phyloP scores from a whole-genome alignment of 2,888 invertebrate species.

The Zygothrica quintamaculata region DNA sequence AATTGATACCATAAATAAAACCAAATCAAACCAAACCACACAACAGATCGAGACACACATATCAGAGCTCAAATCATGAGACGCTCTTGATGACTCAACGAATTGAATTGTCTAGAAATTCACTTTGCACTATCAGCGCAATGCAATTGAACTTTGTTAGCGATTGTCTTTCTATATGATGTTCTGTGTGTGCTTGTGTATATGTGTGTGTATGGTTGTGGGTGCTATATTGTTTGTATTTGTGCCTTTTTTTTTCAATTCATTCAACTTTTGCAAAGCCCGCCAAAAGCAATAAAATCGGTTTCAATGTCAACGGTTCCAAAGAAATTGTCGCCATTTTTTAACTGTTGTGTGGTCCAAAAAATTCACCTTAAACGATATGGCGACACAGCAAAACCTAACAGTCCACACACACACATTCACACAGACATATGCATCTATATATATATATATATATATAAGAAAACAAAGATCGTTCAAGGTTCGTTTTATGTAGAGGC shows the following conservation, averaged over 20 bases:
- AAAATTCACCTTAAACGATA: constrained; percentile 70
- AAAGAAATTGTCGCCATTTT: constrained; percentile 50
- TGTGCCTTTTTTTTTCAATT: constrained; percentile 29
- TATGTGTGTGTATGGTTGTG: constrained; percentile 8
- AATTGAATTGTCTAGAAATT: constrained; percentile 46
- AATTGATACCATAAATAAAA: constrained; percentile 10
- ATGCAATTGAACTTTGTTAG: constrained; percentile 66
- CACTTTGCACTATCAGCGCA: constrained; percentile 65
- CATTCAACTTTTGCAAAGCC: constrained; percentile 66
- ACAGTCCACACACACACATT: constrained; percentile 18
- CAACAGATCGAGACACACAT: not conserved
- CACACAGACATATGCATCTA: not conserved
- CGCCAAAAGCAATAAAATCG: constrained; percentile 55
- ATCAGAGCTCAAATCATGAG: constrained; percentile 1
- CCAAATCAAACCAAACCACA: constrained; percentile 16
- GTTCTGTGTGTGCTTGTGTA: constrained; percentile 10
- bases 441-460: too few relatives aligned
- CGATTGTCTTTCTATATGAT: constrained; percentile 3
- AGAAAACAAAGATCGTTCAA: constrained; percentile 11
- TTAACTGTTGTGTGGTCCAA: constrained; percentile 59
- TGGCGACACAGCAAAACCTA: constrained; percentile 51
- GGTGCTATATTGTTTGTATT: not conserved
- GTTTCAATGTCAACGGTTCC: constrained; percentile 42
- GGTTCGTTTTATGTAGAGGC: constrained; percentile 27
- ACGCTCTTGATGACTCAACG: constrained; percentile 32